These are phyloP conservation scores for Ischnus inquisitorius DNA, from an alignment of 2,888 invertebrate species.

Conservation along the genomic window DNA sequence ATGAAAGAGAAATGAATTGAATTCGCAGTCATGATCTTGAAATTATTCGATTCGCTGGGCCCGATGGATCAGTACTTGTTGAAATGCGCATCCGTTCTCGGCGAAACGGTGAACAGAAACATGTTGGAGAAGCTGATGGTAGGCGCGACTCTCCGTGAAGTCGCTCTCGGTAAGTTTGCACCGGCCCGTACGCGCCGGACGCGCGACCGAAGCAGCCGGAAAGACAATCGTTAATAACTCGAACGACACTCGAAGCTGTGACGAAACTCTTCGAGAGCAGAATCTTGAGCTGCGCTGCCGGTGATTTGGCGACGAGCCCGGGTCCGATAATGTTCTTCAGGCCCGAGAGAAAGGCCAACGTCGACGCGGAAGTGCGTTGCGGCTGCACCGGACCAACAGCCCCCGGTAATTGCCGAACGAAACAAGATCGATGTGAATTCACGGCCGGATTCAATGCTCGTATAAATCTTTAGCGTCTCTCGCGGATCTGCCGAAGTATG, in stretches of 20 bases:
- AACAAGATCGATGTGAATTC: slow-evolving; percentile 11
- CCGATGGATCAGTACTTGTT: slow-evolving; percentile 89
- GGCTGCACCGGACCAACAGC: slow-evolving; percentile 84
- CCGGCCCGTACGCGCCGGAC: background rate
- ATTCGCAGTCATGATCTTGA: slow-evolving; percentile 88
- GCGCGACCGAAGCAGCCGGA: background rate
- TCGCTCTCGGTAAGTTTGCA: slow-evolving; percentile 86
- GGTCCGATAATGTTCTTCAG: slow-evolving; percentile 80
- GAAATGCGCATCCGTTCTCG: slow-evolving; percentile 89
- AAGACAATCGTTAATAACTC: background rate
- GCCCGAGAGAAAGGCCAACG: slow-evolving; percentile 79
- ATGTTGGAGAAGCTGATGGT: slow-evolving; percentile 88
- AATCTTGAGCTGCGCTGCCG: slow-evolving; percentile 88
- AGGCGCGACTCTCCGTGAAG: slow-evolving; percentile 85
- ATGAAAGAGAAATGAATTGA: background rate
- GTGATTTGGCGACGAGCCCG: slow-evolving; percentile 86
- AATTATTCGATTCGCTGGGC: slow-evolving; percentile 89
- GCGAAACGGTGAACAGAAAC: slow-evolving; percentile 88
- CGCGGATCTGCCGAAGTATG: slow-evolving; percentile 87
- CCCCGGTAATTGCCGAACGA: slow-evolving; percentile 78
- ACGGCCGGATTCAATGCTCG: slow-evolving; percentile 21
- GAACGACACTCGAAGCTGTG: slow-evolving; percentile 85
- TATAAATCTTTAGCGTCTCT: slow-evolving; percentile 85
- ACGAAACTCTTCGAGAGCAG: slow-evolving; percentile 88
- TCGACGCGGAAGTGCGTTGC: slow-evolving; percentile 82